phyloP scores from a whole-genome alignment of 1,140 invertebrate genomes.

The Heliothis virescens region DNA sequence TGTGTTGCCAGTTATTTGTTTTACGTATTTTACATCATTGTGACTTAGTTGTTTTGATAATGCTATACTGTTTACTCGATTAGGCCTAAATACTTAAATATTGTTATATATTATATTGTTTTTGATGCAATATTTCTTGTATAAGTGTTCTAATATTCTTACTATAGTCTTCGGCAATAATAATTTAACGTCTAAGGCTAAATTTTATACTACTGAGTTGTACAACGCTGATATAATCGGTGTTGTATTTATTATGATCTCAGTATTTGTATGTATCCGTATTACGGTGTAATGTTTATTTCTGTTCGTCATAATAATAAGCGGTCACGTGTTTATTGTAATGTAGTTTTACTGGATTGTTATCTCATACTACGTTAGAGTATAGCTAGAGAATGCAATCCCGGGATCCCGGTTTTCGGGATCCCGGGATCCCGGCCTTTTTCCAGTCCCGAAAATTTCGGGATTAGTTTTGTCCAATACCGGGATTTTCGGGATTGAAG shows the following conservation, averaged over 20 bases:
- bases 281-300: slow-evolving; percentile 40
- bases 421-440: too few relatives aligned
- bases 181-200: slow-evolving; percentile 56
- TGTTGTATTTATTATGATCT: slow-evolving; percentile 61
- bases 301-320: slow-evolving; percentile 39
- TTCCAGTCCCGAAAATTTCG: too few relatives aligned
- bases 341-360: slow-evolving; percentile 39
- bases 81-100: slow-evolving; percentile 55
- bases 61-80: slow-evolving; percentile 35
- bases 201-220: slow-evolving; percentile 48
- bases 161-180: slow-evolving; percentile 53
- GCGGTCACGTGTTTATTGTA: slow-evolving; percentile 20
- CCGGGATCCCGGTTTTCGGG: too few relatives aligned
- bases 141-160: slow-evolving; percentile 43
- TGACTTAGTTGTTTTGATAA: slow-evolving; percentile 37
- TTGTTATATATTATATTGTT: slow-evolving; percentile 35
- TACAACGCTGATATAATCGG: slow-evolving; percentile 59
- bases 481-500: too few relatives aligned
- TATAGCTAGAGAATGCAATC: too few relatives aligned
- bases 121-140: slow-evolving; percentile 43
- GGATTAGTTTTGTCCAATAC: too few relatives aligned
- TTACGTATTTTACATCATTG: slow-evolving; percentile 17
- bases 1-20: slow-evolving; percentile 40
- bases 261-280: slow-evolving; percentile 52
- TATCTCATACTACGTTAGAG: slow-evolving; percentile 27